Percentiles rank a stretch among this genome's conserved stretches.
Evolutionary conservation across 2,113 vertebrate species (phyloP).

Genomic region (Psammodynastes pulverulentus): DNA sequence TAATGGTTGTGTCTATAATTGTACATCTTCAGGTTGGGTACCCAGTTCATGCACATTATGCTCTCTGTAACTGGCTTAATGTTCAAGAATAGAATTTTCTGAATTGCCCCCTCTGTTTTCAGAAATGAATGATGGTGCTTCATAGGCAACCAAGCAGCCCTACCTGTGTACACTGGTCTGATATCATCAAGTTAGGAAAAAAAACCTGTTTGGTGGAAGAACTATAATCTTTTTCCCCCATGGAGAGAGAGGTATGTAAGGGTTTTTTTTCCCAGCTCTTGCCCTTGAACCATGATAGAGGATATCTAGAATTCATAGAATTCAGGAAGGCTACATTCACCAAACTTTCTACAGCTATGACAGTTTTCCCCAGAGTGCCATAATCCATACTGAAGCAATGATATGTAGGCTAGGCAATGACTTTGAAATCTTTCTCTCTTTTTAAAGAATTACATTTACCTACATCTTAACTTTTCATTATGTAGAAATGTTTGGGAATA

Average conservation of each 20-base stretch:
- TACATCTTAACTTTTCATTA: not conserved
- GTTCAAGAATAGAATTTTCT: slow-evolving; percentile 35
- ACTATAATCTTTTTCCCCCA: not conserved
- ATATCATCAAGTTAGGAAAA: not conserved
- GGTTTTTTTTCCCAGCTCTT: not conserved
- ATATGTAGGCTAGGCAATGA: not conserved
- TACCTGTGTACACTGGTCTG: not conserved
- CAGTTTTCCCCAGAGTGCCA: not conserved
- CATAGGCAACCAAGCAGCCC: no score
- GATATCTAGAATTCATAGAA: not conserved
- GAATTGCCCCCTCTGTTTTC: not conserved
- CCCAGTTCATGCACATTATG: slow-evolving; percentile 50
- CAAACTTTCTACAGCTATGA: not conserved
- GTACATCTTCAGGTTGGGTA: slow-evolving; percentile 38
- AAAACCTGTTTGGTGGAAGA: not conserved
- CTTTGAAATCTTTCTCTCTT: not conserved
- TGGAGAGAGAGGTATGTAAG: not conserved
- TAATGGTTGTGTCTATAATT: slow-evolving; percentile 48
- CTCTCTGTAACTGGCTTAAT: slow-evolving; percentile 29
- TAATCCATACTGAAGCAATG: not conserved
- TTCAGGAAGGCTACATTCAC: not conserved
- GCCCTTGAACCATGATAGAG: not conserved
- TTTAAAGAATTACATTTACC: not conserved
- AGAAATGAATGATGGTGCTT: not conserved
- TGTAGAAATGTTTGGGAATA: not conserved